Base-by-base conservation (phyloP, 2,888 invertebrate genomes). In the Pollenia angustigena region DNA sequence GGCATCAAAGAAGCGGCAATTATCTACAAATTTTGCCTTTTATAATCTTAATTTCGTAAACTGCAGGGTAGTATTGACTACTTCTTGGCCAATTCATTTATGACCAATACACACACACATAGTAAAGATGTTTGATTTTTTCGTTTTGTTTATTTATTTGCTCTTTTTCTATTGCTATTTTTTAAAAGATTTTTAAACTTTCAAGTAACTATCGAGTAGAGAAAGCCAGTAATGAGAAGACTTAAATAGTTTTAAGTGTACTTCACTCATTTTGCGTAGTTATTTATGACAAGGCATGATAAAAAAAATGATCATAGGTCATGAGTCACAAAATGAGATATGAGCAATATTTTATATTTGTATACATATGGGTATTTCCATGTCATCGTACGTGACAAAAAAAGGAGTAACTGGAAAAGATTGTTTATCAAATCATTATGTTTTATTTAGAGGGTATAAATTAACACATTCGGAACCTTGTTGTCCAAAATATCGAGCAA, bases 221-320 rank as follows among this genome's bases (percentile, higher is more conserved):
- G 69, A 80, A 71, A 79, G 79, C 79, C 69, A 23, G n/a, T n/a
- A 18, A 58, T 62, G 42, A 78, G 56, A n/a, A 8, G 23, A 12
- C 14, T 16, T 42, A 14, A 44, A 54, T 52, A 64, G 40, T 16
- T 14, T 44, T 48, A 42, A 56, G 23, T 32, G n/a, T 68, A 44
- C 46, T n/a, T 40, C 8, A 52, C 56, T 40, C 16, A 18, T 68
- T 10, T 23, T 44, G 12, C n/a, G 58, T 32, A 16, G 16, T 16
- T 62, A 62, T 62, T 62, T 44, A 62, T 42, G 42, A 62, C 42
- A 62, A 62, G 40, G 42, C 9, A 42, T 16, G 16, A 42, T 62
- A 4, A 4, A 32, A 44, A 42, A 62, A 62, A 56, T 56, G 4
- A 23, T 56, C 56, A 18, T 56, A 23, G 56, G 56, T 56, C 56